These are phyloP conservation scores for Caenorhabditis uteleia DNA, from an alignment of 2,888 invertebrate species.

Conservation along the genomic window DNA sequence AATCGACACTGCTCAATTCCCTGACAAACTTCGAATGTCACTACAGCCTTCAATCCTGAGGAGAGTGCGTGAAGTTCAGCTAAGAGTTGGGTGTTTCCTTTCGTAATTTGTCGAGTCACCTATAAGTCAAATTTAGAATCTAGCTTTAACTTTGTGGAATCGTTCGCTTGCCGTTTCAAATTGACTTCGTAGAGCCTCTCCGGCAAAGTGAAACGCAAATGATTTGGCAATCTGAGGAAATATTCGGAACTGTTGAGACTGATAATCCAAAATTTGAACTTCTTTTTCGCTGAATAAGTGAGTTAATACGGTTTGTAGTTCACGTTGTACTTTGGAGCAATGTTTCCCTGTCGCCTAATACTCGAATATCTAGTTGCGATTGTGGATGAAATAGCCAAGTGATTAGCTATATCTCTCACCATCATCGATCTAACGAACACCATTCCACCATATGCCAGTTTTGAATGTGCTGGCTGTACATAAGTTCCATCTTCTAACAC, in stretches of 20 bases:
- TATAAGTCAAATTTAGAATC: no score
- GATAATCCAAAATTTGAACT: slow-evolving; percentile 87
- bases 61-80: slow-evolving; percentile 85
- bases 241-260: slow-evolving; percentile 90
- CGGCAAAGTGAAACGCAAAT: slow-evolving; percentile 80
- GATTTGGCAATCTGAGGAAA: slow-evolving; percentile 83
- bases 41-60: slow-evolving; percentile 88
- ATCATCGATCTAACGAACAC: slow-evolving; percentile 86
- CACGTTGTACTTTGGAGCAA: slow-evolving; percentile 78
- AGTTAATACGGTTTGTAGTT: slow-evolving; percentile 78
- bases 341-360: slow-evolving; percentile 85
- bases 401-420: slow-evolving; percentile 29
- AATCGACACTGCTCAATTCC: slow-evolving; percentile 85
- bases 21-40: slow-evolving; percentile 32
- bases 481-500: slow-evolving; percentile 81
- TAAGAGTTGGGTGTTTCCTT: slow-evolving; percentile 42
- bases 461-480: slow-evolving; percentile 82
- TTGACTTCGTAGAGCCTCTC: slow-evolving; percentile 61
- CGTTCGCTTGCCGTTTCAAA: no score
- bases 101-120: slow-evolving; percentile 73
- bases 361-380: slow-evolving; percentile 89
- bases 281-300: slow-evolving; percentile 86
- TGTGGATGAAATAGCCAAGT: slow-evolving; percentile 76
- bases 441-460: slow-evolving; percentile 89
- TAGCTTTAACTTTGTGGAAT: no score